A percentile compares a stretch with the other conserved stretches of the same genome.
These are phyloP conservation scores for Mus minutoides DNA, from an alignment of 2,797 vertebrate genomes.

Conservation along the genomic window DNA sequence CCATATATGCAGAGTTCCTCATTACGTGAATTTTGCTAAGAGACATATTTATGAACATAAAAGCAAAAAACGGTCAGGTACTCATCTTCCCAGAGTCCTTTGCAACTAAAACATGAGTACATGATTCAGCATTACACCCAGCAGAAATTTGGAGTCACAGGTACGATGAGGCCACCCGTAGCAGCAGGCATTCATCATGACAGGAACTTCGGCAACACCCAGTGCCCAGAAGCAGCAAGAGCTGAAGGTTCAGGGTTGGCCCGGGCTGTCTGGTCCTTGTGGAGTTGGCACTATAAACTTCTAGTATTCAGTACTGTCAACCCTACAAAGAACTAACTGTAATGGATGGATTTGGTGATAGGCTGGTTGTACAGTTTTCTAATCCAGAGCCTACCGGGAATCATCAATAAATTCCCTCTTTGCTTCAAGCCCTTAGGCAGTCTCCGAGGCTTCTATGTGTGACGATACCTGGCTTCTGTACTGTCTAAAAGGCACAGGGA, in stretches of 20 bases:
- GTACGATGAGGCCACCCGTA: background rate
- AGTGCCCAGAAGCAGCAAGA: background rate
- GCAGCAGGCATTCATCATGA: background rate
- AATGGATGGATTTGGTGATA: background rate
- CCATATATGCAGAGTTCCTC: background rate
- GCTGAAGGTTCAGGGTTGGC: background rate
- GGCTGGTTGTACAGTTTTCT: background rate
- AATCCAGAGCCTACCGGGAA: background rate
- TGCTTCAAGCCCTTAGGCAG: background rate
- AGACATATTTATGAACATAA: background rate
- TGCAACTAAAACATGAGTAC: background rate
- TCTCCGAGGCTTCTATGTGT: background rate
- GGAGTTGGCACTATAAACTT: background rate
- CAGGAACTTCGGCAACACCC: background rate
- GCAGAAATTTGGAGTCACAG: background rate
- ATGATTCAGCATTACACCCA: background rate
- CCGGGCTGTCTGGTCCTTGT: background rate
- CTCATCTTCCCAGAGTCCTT: background rate
- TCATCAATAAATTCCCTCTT: background rate
- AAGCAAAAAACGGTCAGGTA: slow-evolving; percentile 16
- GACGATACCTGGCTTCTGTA: background rate
- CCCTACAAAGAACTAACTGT: background rate
- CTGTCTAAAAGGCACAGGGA: background rate
- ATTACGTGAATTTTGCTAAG: background rate
- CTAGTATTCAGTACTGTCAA: background rate